Percentiles rank a stretch among this genome's conserved stretches.
phyloP scores from a whole-genome alignment of 2,797 vertebrate species.

The Etheostoma nigrum region DNA sequence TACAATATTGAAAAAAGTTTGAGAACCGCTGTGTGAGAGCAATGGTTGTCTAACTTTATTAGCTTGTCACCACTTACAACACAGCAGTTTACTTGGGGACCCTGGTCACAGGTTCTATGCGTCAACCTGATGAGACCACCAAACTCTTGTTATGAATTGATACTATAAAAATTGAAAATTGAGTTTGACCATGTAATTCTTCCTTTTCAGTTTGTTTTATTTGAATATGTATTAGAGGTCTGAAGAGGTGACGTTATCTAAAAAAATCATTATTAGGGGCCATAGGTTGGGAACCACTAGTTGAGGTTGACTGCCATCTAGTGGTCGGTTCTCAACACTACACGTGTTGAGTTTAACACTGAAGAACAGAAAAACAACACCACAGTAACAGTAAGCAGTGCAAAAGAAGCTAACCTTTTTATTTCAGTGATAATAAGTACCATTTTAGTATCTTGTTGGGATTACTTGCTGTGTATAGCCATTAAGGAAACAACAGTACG shows the following conservation, averaged over 20 bases:
- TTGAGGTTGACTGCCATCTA: constrained; percentile 25
- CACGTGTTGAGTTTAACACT: neutral
- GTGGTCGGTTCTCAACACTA: neutral
- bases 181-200: neutral
- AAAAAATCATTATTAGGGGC: neutral
- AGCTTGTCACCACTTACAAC: too few species aligned
- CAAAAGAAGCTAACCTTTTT: constrained; percentile 69
- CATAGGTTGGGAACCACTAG: neutral
- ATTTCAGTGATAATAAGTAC: constrained; percentile 72
- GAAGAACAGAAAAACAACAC: constrained; percentile 20
- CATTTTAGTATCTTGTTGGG: constrained; percentile 56
- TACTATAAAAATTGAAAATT: too few species aligned
- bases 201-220: neutral
- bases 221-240: neutral
- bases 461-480: constrained; percentile 32
- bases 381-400: constrained; percentile 39
- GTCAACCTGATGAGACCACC: neutral
- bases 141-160: too few species aligned
- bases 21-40: too few species aligned
- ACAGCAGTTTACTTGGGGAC: too few species aligned
- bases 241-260: neutral
- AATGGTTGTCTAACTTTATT: too few species aligned
- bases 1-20: too few species aligned
- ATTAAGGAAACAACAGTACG: constrained; percentile 44
- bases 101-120: too few species aligned